Percentiles rank a stretch among this genome's conserved stretches.
phyloP scores from a whole-genome alignment of 2,888 invertebrate genomes.

The Netelia melanura region DNA sequence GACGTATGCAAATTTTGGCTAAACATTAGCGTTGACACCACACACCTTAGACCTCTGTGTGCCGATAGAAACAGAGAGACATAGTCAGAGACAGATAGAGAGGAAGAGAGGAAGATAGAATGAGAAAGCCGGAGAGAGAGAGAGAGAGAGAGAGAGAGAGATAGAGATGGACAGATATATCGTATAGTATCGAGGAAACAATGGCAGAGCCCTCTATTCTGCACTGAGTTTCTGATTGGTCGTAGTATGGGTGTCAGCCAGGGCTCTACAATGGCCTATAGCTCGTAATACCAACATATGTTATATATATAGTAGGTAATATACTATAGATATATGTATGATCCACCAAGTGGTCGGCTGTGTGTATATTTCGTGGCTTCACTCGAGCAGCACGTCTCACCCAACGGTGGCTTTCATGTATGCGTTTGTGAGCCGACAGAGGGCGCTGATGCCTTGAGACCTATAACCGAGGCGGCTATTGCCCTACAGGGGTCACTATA shows the following conservation, averaged over 20 bases:
- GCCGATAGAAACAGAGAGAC: not conserved
- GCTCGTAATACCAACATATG: conserved; percentile 6
- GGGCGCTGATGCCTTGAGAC: conserved; percentile 44
- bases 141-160: not conserved
- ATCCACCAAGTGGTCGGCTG: conserved; percentile 9
- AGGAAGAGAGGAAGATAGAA: not conserved
- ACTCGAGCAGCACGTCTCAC: conserved; percentile 50
- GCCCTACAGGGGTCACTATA: conserved; percentile 22
- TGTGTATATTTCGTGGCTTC: conserved; percentile 52
- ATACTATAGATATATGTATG: not conserved
- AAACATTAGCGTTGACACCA: conserved; percentile 81
- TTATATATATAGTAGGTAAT: conserved; percentile 15
- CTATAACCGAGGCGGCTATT: conserved; percentile 48
- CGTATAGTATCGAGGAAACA: conserved; percentile 17
- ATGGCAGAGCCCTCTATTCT: conserved; percentile 40
- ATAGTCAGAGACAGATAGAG: not conserved
- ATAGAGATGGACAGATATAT: not conserved
- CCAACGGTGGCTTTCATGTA: conserved; percentile 30
- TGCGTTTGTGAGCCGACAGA: conserved; percentile 55
- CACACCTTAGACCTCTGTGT: conserved; percentile 61
- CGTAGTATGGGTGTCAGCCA: conserved; percentile 20
- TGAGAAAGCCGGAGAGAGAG: not conserved
- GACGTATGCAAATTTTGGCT: conserved; percentile 83
- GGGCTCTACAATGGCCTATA: conserved; percentile 29
- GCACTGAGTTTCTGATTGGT: conserved; percentile 36